Conservation (phyloP, 1,140 invertebrate genomes). For the Cydia strobilella region DNA sequence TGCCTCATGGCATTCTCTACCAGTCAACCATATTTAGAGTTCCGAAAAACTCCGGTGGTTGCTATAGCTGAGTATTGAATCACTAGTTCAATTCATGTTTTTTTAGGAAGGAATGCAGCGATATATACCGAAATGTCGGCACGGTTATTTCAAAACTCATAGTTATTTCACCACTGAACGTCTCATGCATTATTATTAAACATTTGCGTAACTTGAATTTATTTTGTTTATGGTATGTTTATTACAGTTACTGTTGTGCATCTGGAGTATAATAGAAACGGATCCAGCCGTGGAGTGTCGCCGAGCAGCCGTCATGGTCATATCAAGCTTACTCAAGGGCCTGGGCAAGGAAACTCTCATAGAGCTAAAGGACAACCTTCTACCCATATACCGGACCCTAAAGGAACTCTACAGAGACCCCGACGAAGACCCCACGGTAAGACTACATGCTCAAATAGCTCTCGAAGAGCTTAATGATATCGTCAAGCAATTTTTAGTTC, state of each 20-base stretch:
- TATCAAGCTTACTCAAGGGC: constrained; percentile 86
- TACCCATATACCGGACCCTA: constrained; percentile 85
- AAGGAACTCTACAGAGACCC: constrained; percentile 83
- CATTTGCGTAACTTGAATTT: too few species aligned
- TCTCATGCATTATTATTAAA: too few species aligned
- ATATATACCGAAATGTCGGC: too few species aligned
- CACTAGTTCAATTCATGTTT: too few species aligned
- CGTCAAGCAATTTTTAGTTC: constrained; percentile 83
- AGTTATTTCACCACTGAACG: too few species aligned
- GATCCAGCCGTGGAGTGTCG: constrained; percentile 87
- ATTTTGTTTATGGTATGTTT: too few species aligned
- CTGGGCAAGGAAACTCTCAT: constrained; percentile 85
- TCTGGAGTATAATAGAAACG: constrained; percentile 83
- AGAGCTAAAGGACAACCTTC: constrained; percentile 84
- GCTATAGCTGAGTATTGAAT: too few species aligned
- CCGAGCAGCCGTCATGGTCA: constrained; percentile 88
- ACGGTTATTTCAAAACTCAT: too few species aligned
- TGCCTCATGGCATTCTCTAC: too few species aligned
- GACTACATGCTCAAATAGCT: constrained; percentile 87
- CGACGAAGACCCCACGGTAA: constrained; percentile 84
- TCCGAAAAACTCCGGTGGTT: too few species aligned
- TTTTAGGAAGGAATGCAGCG: too few species aligned
- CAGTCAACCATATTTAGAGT: too few species aligned
- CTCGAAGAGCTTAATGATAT: constrained; percentile 88
- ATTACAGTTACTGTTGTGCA: constrained; percentile 85